Base-by-base conservation (phyloP, 2,113 vertebrate genomes). In the Isichthys henryi region DNA sequence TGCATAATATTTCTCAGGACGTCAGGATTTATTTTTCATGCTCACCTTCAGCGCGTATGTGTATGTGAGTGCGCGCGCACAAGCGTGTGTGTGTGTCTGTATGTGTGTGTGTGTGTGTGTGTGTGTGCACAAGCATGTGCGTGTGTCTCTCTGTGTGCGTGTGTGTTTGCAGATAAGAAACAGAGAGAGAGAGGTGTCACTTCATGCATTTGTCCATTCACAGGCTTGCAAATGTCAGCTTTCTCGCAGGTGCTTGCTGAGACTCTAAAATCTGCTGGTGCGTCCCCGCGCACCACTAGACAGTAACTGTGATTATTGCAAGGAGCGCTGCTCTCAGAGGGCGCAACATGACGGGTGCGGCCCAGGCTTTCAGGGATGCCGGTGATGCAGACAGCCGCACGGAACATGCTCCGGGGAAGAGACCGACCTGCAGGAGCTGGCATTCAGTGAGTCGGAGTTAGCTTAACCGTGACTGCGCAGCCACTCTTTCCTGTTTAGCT, bases 1-100 rank as follows among this genome's bases (percentile, higher is more conserved):
- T 62, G 88, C 84, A 87, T 84, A 58, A 86, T 87, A 31, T 62
- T 77, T 90, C 88, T 21, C 27, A 50, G 52, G 84, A 89, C 62
- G 46, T 43, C 27, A 43, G 50, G 62, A 10, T 88, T 50, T 62
- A 56, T 84, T 46, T 88, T 49, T 31, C 85, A 53, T 31, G n/a
- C 85, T 49, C 49, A 11, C 62, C 11, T 10, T 43, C 27, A 50
- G n/a, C 17, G 5, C 7, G 0, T 74, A 53, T 52, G 85, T 53
- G 89, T 56, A 50, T 80, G 35, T 66, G 46, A 3, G 35, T 2
- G n/a, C n/a, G n/a, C n/a, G 1, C 52, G 21, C 62, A 45, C 45
- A 4, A 45, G 45, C 3, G 45, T 56, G 86, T 77, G 56, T 52
- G 86, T 82, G 17, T 58, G 49, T 62, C 17, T 80, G 35, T 31